phyloP scores from a whole-genome alignment of 1,140 invertebrate genomes.

The Philotrypesis tridentata region DNA sequence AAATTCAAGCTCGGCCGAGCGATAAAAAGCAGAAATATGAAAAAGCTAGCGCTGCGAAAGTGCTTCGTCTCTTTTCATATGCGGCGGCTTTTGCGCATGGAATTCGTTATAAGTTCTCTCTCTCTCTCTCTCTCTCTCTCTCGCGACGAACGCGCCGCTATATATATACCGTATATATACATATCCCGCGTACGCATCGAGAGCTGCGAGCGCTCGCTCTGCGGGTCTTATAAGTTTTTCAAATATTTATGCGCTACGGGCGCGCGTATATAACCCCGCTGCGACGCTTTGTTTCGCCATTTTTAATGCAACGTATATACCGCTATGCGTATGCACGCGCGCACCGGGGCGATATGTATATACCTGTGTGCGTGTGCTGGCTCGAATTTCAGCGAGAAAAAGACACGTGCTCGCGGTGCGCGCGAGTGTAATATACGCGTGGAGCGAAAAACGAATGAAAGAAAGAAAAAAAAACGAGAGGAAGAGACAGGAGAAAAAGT shows the following conservation, averaged over 20 bases:
- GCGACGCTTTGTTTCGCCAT: slow-evolving; percentile 30
- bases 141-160: too few relatives aligned
- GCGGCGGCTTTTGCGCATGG: slow-evolving; percentile 34
- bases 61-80: slow-evolving; percentile 29
- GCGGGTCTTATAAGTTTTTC: slow-evolving; percentile 43
- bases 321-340: not conserved
- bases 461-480: too few relatives aligned
- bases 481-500: too few relatives aligned
- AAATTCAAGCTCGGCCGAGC: slow-evolving; percentile 59
- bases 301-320: slow-evolving; percentile 9
- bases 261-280: not conserved
- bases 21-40: slow-evolving; percentile 59
- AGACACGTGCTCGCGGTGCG: too few relatives aligned
- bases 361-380: too few relatives aligned
- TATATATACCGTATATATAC: too few relatives aligned
- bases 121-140: not conserved
- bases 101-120: slow-evolving; percentile 49
- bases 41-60: slow-evolving; percentile 51
- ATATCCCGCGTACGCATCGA: not conserved
- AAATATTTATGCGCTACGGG: slow-evolving; percentile 44
- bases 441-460: too few relatives aligned
- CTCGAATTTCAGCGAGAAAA: not conserved
- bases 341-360: too few relatives aligned
- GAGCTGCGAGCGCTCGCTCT: not conserved
- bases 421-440: too few relatives aligned